Base-by-base conservation (phyloP, 1,140 invertebrate genomes). In the Dufourea novaeangliae region DNA sequence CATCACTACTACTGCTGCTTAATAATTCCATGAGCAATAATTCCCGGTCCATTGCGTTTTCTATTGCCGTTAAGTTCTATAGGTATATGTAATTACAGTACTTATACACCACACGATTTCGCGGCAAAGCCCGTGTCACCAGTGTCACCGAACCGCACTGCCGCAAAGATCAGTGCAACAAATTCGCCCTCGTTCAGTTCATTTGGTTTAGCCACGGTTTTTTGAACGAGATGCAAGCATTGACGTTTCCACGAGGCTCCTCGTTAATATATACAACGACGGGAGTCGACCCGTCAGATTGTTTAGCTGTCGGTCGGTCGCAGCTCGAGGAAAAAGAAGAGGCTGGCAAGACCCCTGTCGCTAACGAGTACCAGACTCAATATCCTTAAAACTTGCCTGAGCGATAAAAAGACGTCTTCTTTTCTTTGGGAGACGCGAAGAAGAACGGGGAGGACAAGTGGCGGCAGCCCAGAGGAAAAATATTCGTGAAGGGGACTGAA, bases 251-350 rank as follows among this genome's bases (percentile, higher is more conserved):
- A n/a, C n/a, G 66, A 32, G 54, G 46, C 66, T 67, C 11, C 59
- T 83, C 82, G 81, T 79, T 79, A 84, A 70, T 66, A 41, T 79
- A 84, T 83, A 83, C 74, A 83, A 66, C 14, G 44, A 66, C 14
- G 44, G 27, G 46, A 79, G 46, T 63, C 68, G 25, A 46, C 27
- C 12, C 64, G 71, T 56, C 57, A 12, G 81, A 80, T 84, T 84
- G 81, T 84, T 84, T 84, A 68, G 67, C 64, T 44, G 50, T 71
- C 39, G 54, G 57, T 46, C 67, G 72, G 52, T 78, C 50, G 29
- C 69, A 66, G 46, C 54, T 29, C 14, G 27, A 41, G 70, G 46
- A 79, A 70, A 74, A 32, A 27, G 50, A 57, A 54, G 10, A 39
- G 61, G 37, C 54, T 64, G 54, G 41, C 44, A 25, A 80, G 44